These are phyloP conservation scores for Pseudomyrmex flavicornis DNA, from an alignment of 1,140 invertebrate species.

Conservation along the genomic window DNA sequence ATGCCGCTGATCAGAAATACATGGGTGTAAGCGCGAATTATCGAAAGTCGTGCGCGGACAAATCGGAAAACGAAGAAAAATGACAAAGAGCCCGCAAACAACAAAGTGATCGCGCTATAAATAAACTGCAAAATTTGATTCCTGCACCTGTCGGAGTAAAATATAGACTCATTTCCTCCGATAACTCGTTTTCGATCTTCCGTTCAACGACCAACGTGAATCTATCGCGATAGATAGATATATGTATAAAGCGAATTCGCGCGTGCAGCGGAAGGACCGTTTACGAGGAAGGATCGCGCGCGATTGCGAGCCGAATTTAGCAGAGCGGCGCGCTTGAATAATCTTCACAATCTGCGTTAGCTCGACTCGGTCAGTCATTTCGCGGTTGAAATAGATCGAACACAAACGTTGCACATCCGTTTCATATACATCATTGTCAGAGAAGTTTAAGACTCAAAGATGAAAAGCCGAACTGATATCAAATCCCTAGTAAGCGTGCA, in stretches of 20 bases:
- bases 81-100: constrained; percentile 43
- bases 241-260: constrained; percentile 21
- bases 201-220: constrained; percentile 32
- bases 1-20: constrained; percentile 35
- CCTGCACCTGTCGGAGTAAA: constrained; percentile 38
- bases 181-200: constrained; percentile 50
- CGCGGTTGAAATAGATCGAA: constrained; percentile 43
- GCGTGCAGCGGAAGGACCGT: constrained; percentile 53
- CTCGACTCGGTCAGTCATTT: constrained; percentile 39
- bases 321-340: constrained; percentile 42
- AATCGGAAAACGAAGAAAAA: constrained; percentile 41
- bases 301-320: constrained; percentile 42
- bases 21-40: constrained; percentile 34
- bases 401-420: constrained; percentile 29
- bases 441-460: constrained; percentile 20
- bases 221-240: constrained; percentile 23
- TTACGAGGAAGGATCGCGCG: constrained; percentile 50
- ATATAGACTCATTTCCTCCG: constrained; percentile 53
- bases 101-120: constrained; percentile 40
- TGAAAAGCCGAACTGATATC: background rate
- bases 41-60: constrained; percentile 30
- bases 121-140: constrained; percentile 58
- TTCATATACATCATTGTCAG: constrained; percentile 45
- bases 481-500: background rate
- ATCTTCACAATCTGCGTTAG: constrained; percentile 46